Evolutionary conservation across 2,797 vertebrate genomes (phyloP).

Genomic region (Arnoldichthys spilopterus): DNA sequence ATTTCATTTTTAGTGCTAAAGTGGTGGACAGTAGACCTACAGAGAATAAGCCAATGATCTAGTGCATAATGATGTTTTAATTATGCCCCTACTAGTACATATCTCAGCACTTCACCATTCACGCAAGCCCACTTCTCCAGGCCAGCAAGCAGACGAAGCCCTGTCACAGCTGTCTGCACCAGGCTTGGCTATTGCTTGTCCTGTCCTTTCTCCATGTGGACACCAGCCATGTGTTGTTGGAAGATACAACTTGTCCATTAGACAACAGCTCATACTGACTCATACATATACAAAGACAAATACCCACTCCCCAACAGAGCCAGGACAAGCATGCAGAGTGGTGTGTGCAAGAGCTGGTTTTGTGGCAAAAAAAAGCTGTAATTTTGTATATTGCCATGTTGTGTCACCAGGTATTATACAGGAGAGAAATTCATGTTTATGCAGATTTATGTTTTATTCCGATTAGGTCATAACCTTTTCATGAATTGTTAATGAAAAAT

Average conservation of each 20-base stretch:
- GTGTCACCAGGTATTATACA: not conserved
- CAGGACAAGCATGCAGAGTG: conserved; percentile 20
- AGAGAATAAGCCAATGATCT: not conserved
- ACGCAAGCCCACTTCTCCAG: not conserved
- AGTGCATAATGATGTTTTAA: not conserved
- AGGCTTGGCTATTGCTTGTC: not conserved
- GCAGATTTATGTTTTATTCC: conserved; percentile 2
- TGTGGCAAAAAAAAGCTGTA: not conserved
- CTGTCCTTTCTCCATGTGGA: conserved; percentile 13
- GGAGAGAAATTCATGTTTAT: not conserved
- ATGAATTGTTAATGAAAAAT: conserved; percentile 3
- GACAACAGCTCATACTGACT: conserved; percentile 25
- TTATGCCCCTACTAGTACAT: not conserved
- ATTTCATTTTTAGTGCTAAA: not conserved
- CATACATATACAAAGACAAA: conserved; percentile 30
- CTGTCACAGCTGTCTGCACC: conserved; percentile 34
- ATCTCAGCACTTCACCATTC: not conserved
- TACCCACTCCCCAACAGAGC: conserved; percentile 10
- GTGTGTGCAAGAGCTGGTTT: not conserved
- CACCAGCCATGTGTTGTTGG: conserved; percentile 19
- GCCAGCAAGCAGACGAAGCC: not conserved
- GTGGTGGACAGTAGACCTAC: not conserved
- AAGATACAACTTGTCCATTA: conserved; percentile 36
- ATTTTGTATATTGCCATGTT: not conserved
- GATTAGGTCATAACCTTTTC: not conserved